These are phyloP conservation scores for Xiphorhynchus erythropygius DNA, from an alignment of 2,797 vertebrate species.

Conservation along the genomic window DNA sequence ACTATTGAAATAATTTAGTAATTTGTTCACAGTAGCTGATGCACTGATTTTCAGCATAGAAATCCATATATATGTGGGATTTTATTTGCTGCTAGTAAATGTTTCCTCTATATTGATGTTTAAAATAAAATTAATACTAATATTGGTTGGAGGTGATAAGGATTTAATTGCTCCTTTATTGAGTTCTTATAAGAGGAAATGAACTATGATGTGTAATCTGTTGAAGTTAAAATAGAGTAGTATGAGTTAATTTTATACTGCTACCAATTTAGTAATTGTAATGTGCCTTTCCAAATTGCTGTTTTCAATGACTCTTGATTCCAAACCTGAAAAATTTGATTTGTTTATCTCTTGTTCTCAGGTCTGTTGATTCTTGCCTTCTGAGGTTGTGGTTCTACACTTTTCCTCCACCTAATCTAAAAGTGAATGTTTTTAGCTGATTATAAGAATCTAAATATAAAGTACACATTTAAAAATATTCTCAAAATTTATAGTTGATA, in stretches of 20 bases:
- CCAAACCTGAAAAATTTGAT: not conserved
- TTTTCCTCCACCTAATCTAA: rapidly evolving
- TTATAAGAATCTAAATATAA: not conserved
- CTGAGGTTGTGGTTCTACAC: not conserved
- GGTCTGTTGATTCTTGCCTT: not conserved
- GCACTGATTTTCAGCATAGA: not conserved
- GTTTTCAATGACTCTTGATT: not conserved
- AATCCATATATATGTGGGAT: not conserved
- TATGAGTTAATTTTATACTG: not conserved
- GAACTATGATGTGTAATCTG: not conserved
- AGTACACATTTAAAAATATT: not conserved
- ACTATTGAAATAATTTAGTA: not conserved
- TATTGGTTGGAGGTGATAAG: not conserved
- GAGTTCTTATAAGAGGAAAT: constrained; percentile 4
- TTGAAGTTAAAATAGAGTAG: not conserved
- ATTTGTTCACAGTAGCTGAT: not conserved
- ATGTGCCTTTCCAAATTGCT: not conserved
- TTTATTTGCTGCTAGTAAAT: constrained; percentile 27
- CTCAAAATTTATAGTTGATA: not conserved
- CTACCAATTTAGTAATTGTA: not conserved
- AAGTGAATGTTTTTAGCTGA: not conserved
- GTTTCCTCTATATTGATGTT: not conserved
- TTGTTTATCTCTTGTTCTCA: not conserved
- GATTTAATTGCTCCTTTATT: constrained; percentile 2
- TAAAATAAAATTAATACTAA: constrained; percentile 36